Percentiles rank a stretch among this genome's conserved stretches.
Conservation (phyloP, 2,797 vertebrate genomes). For the Lepilemur ruficaudatus region DNA sequence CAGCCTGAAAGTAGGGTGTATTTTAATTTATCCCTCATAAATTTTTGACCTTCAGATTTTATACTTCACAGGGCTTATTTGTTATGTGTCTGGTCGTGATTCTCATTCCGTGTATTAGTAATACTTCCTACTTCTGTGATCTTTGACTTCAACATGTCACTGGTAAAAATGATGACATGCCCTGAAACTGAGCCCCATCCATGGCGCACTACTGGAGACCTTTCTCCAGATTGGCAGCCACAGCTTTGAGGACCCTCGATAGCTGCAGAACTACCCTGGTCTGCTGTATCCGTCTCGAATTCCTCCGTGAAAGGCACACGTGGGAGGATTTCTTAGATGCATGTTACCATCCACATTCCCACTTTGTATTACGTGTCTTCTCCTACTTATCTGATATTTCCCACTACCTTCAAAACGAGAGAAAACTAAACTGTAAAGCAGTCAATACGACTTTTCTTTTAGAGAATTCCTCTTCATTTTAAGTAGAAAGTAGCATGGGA, state of each 20-base stretch:
- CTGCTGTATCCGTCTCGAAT: neutral
- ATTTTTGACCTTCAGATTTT: neutral
- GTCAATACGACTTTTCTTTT: neutral
- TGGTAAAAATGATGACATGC: neutral
- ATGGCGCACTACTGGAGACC: neutral
- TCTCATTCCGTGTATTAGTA: neutral
- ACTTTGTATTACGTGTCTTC: neutral
- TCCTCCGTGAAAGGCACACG: neutral
- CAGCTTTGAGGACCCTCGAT: neutral
- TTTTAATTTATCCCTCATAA: neutral
- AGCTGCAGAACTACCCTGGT: neutral
- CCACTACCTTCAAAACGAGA: neutral
- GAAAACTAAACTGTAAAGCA: neutral
- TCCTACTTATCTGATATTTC: neutral
- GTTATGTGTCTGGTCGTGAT: neutral
- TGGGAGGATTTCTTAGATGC: neutral
- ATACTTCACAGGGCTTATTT: neutral
- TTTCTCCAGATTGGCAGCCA: neutral
- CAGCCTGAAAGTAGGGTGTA: neutral
- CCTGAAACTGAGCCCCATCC: neutral
- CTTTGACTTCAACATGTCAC: neutral
- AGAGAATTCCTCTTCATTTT: neutral
- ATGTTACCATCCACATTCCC: neutral
- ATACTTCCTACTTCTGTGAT: neutral
- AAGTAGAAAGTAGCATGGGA: neutral